Base-by-base conservation (phyloP, 1,140 invertebrate genomes). In the Philotrypesis tridentata region DNA sequence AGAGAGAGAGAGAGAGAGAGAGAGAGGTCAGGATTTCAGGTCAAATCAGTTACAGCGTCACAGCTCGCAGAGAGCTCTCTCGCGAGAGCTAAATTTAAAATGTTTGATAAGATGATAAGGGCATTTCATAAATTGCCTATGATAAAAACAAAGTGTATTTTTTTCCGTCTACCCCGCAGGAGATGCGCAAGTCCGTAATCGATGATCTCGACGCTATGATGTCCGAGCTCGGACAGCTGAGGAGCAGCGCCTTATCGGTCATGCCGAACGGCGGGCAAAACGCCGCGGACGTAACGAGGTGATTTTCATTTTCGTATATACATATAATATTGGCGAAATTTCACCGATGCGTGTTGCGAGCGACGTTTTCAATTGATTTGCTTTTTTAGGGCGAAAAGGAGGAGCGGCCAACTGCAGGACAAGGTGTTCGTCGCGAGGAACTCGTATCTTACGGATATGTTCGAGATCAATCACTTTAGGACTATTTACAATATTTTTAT, bases 401-500 rank as follows among this genome's bases (percentile, higher is more conserved):
- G 78, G 75, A 70, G 84, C 33, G 84, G 86, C 7, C 70, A 6
- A 23, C 65, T 90, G 2, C 93, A 93, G 33, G 93, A 94, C 29
- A 95, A 95, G 88, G 93, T 95, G 75, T 97, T 97, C 88, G 86
- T 93, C 8, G 85, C 92, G 17, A 92, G 96, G 76, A 94, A 95
- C 86, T 97, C 96, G 0, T 90, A 95, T 23, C 90, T 97, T 80
- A 97, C 96, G 2, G 95, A 96, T 40, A 92, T 98, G 37, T 94
- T 97, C 85, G 93, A 97, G 88, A 94, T 96, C 78, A 94, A 94
- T 79, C 96, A 98, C 89, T 95, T 97, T 82, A 93, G 93, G 86
- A 96, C 96, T 0, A 95, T 98, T 78, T 96, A 97, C 88, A 95
- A 98, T 90, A 95, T 97, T 73, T 97, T 97, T 90, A 92, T 95